A percentile compares a stretch with the other conserved stretches of the same genome.
These are phyloP conservation scores for Pelobates fuscus DNA, from an alignment of 2,113 vertebrate species.

Conservation along the genomic window DNA sequence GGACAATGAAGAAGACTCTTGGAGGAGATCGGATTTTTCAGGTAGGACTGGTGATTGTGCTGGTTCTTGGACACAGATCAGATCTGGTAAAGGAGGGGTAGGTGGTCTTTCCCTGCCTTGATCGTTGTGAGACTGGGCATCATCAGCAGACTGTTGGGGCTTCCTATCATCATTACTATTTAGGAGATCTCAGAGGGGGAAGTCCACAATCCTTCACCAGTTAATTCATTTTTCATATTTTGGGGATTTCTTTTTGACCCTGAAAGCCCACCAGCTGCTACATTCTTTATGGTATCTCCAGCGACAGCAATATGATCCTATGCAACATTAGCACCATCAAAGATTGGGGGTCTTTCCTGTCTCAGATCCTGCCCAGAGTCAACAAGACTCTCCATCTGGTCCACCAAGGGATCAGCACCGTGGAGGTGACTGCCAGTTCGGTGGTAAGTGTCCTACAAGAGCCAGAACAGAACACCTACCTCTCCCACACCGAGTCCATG, in stretches of 20 bases:
- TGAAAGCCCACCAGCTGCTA: neutral
- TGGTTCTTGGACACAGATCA: no score
- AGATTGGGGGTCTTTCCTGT: constrained; percentile 84
- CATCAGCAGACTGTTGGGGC: neutral
- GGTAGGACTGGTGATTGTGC: no score
- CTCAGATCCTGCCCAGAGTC: constrained; percentile 80
- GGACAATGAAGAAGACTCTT: no score
- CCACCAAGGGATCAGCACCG: constrained; percentile 64
- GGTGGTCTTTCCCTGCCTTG: no score
- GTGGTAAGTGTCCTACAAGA: constrained; percentile 78
- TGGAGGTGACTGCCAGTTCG: constrained; percentile 75
- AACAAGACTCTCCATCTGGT: constrained; percentile 79
- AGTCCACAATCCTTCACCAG: neutral
- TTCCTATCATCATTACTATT: neutral
- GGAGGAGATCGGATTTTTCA: no score
- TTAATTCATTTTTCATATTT: no score
- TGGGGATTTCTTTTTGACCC: no score
- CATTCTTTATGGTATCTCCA: neutral
- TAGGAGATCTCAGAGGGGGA: neutral
- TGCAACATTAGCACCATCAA: constrained; percentile 85
- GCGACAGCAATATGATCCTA: constrained; percentile 69
- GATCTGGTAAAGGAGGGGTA: no score
- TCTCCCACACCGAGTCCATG: constrained; percentile 74
- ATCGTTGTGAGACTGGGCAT: no score
- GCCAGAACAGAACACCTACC: constrained; percentile 70